These are phyloP conservation scores for Cebus imitator DNA, from an alignment of 2,113 vertebrate genomes.

Conservation along the genomic window DNA sequence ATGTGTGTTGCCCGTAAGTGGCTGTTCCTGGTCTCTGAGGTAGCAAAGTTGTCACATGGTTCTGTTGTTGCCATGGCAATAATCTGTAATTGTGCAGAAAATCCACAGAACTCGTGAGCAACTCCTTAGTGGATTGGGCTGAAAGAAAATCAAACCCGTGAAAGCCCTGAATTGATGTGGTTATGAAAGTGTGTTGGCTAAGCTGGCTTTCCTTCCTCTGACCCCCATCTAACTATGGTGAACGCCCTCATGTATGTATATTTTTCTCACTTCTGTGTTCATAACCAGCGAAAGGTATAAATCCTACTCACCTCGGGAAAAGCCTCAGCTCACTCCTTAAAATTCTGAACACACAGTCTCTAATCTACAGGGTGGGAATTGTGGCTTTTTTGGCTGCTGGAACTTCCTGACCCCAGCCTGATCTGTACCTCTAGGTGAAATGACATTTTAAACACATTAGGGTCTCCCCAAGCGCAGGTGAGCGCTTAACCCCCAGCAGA, in stretches of 20 bases:
- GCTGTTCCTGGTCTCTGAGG: slow-evolving; percentile 87
- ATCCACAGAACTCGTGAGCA: slow-evolving; percentile 86
- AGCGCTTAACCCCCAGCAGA: neutral
- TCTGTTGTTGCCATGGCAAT: slow-evolving; percentile 87
- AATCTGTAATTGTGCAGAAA: slow-evolving; percentile 91
- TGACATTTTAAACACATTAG: neutral
- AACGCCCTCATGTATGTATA: neutral
- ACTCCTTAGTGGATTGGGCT: slow-evolving; percentile 86
- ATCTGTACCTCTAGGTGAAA: slow-evolving; percentile 5
- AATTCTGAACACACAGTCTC: neutral
- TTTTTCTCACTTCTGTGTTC: neutral
- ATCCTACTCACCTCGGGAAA: neutral
- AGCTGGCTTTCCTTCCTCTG: neutral
- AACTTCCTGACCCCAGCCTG: neutral
- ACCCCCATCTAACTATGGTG: neutral
- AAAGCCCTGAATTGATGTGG: slow-evolving; percentile 79
- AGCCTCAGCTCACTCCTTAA: neutral
- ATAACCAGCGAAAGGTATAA: slow-evolving; percentile 9
- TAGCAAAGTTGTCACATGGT: slow-evolving; percentile 87
- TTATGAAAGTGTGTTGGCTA: slow-evolving; percentile 73
- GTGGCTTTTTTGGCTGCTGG: neutral
- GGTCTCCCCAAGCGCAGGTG: neutral
- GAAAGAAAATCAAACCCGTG: slow-evolving; percentile 81
- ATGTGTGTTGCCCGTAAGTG: slow-evolving; percentile 83
- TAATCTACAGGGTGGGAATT: neutral